Evolutionary conservation across 2,797 vertebrate genomes (phyloP), one percentile per base, ranked within the genome.

Genomic region (Acrossocheilus fasciatus): DNA sequence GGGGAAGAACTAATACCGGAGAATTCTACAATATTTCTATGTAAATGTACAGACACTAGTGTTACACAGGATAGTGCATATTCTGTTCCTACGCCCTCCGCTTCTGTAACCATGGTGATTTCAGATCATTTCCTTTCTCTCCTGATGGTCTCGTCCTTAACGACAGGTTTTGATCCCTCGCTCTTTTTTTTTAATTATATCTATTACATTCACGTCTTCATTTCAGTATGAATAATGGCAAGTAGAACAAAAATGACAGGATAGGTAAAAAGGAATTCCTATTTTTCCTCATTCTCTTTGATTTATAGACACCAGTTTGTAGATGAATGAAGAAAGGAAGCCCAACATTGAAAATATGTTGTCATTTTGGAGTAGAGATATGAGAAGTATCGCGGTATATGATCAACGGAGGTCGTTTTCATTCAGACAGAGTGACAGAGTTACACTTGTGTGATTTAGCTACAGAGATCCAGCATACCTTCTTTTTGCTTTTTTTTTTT

Each of bases 31-130:
- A 96, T 95, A 96, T 98, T 98, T 98, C 97, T 98, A 98, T 98
- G 97, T 99, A 97, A 95, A 95, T 99, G 98, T 99, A 99, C 98
- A 99, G 97, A 97, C 97, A 98, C 96, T 98, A 98, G 97, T 97
- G 97, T 96, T 97, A 96, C 97, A 97, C 97, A 97, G 97, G 97
- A 96, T 75, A 75, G 76, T 82, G 96, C 96, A 97, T 97, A 93
- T 92, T 97, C 94, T 95, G 96, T 98, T 97, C 94, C 92, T 64
- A 76, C 43, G 57, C 83, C 75, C 76, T 79, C 75, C 26, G 64
- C 83, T 70, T 94, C 92, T 78, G 86, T 92, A 87, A 93, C 92
- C 93, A 94, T 92, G 89, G 95, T 95, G 91, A 95, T 96, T 96
- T 93, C 92, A 92, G 91, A 92, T 93, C 91, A 89, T 34, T 85